These are phyloP conservation scores for Lycaon pictus DNA, from an alignment of 2,113 vertebrate species.

Conservation along the genomic window DNA sequence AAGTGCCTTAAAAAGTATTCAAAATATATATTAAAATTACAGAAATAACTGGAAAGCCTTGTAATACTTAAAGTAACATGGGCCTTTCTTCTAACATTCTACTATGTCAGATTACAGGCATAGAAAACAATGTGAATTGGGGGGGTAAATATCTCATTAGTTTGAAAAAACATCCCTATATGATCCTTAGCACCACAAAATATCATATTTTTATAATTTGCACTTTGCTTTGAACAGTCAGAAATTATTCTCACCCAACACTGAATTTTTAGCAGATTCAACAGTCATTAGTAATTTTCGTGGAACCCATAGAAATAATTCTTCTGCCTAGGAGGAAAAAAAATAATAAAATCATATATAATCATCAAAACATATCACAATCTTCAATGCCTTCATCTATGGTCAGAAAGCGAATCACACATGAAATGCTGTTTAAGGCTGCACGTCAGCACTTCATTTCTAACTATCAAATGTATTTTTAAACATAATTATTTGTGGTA, in stretches of 20 bases:
- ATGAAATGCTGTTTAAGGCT: background rate
- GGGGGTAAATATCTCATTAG: background rate
- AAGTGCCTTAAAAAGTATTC: slow-evolving; percentile 12
- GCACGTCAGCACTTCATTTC: background rate
- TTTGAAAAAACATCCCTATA: slow-evolving; percentile 36
- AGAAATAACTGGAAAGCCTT: background rate
- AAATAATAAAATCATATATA: background rate
- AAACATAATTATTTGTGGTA: background rate
- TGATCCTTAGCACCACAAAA: background rate
- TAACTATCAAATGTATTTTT: background rate
- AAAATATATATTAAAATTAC: slow-evolving; percentile 35
- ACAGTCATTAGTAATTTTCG: slow-evolving; percentile 98
- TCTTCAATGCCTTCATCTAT: background rate
- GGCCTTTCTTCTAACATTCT: background rate
- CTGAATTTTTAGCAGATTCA: slow-evolving; percentile 97
- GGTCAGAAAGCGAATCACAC: background rate
- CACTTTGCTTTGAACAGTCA: slow-evolving; percentile 64
- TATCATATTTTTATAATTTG: background rate
- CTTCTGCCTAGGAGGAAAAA: slow-evolving; percentile 92
- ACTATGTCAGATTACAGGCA: background rate
- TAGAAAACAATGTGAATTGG: background rate
- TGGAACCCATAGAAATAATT: slow-evolving; percentile 98
- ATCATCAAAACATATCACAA: slow-evolving; percentile 18
- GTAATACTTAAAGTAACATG: background rate
- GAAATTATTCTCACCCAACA: slow-evolving; percentile 92